phyloP scores from a whole-genome alignment of 2,888 invertebrate genomes.

The Leucophenga maculata region DNA sequence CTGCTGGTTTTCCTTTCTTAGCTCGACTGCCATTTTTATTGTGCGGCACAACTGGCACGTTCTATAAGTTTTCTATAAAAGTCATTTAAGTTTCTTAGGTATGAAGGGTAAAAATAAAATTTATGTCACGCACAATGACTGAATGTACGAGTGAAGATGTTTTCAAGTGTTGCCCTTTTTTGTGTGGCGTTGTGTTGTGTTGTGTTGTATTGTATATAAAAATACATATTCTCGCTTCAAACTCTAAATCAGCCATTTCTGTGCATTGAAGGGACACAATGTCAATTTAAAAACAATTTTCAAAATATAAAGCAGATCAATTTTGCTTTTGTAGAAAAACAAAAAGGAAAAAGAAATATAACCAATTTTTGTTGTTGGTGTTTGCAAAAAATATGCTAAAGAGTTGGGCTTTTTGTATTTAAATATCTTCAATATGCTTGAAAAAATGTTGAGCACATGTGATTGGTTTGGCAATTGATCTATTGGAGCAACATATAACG shows the following conservation, averaged over 20 bases:
- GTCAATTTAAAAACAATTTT: constrained; percentile 34
- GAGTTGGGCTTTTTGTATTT: not conserved
- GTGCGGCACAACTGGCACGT: constrained; percentile 22
- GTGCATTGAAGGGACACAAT: constrained; percentile 9
- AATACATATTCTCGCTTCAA: not conserved
- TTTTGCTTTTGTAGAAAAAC: not conserved
- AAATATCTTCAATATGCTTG: not conserved
- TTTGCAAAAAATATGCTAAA: not conserved
- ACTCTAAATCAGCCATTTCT: not conserved
- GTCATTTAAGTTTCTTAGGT: constrained; percentile 12
- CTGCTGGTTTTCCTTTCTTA: constrained; percentile 5
- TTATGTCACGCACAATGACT: constrained; percentile 22
- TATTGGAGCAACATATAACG: too few relatives aligned
- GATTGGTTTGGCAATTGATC: too few relatives aligned
- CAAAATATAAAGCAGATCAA: not conserved
- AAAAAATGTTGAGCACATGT: not conserved
- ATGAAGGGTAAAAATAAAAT: constrained; percentile 1
- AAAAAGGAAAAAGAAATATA: too few relatives aligned
- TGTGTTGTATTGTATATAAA: too few relatives aligned
- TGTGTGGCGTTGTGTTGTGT: too few relatives aligned
- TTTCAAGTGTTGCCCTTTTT: constrained; percentile 1
- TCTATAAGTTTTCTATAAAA: constrained; percentile 30
- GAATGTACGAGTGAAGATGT: constrained; percentile 16
- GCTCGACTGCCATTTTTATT: not conserved
- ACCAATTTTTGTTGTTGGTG: too few relatives aligned